Conservation (phyloP, 2,888 invertebrate genomes). For the Torymus aiolomorphi region DNA sequence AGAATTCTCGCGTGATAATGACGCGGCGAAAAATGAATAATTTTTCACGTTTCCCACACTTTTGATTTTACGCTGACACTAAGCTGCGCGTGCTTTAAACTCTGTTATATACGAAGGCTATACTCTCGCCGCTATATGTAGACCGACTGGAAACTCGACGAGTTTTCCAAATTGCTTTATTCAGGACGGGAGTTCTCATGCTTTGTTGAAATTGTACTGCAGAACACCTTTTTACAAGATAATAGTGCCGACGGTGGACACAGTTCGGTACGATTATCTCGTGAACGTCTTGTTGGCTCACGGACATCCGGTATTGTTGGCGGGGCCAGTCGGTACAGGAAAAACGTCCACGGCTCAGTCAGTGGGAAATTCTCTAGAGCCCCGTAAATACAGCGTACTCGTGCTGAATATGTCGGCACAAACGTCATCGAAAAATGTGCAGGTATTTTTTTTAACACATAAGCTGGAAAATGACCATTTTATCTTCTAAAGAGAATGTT, state of each 20-base stretch:
- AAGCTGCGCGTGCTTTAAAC: conserved; percentile 17
- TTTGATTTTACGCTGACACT: conserved; percentile 29
- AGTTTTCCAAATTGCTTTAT: too few relatives aligned
- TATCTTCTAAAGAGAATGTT: too few relatives aligned
- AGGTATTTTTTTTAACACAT: conserved; percentile 60
- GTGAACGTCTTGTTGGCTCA: conserved; percentile 81
- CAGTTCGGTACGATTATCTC: conserved; percentile 88
- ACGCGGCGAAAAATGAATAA: conserved; percentile 41
- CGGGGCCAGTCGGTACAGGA: conserved; percentile 92
- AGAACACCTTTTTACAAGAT: conserved; percentile 89
- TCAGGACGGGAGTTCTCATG: not conserved
- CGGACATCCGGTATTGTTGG: conserved; percentile 85
- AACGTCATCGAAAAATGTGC: conserved; percentile 88
- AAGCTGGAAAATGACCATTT: too few relatives aligned
- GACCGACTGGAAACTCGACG: too few relatives aligned
- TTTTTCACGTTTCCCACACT: conserved; percentile 26
- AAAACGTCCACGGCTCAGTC: conserved; percentile 87
- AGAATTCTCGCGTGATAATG: conserved; percentile 31
- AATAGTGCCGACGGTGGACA: conserved; percentile 91
- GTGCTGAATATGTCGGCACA: conserved; percentile 93
- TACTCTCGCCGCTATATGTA: not conserved
- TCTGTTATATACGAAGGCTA: not conserved
- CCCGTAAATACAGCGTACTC: conserved; percentile 80
- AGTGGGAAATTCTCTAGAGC: conserved; percentile 78
- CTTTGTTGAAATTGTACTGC: conserved; percentile 9